These are phyloP conservation scores for Hyperoplus lanceolatus DNA, from an alignment of 2,797 vertebrate genomes.

Conservation along the genomic window DNA sequence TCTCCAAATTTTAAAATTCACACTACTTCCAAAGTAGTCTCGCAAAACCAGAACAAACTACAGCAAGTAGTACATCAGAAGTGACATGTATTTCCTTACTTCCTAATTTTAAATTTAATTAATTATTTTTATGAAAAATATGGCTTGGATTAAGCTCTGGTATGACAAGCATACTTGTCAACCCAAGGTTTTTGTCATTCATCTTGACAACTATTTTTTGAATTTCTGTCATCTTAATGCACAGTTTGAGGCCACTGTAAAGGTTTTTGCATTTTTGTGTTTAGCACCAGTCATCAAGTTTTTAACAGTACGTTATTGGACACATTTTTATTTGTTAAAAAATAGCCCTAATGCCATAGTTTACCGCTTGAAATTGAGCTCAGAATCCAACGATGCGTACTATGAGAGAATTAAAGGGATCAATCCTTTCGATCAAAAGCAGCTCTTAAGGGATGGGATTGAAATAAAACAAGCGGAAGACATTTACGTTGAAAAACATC, in stretches of 20 bases:
- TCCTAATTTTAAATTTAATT: background rate
- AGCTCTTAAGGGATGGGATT: background rate
- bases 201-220: background rate
- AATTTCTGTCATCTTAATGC: background rate
- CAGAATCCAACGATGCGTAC: background rate
- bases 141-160: background rate
- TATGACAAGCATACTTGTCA: slow-evolving; percentile 2
- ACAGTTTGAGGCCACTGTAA: background rate
- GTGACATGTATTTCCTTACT: too few species aligned
- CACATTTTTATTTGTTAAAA: background rate
- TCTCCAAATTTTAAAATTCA: background rate
- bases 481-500: slow-evolving; percentile 95
- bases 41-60: too few species aligned
- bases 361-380: background rate
- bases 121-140: background rate
- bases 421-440: background rate
- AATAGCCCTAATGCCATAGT: background rate
- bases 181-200: background rate
- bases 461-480: slow-evolving; percentile 77
- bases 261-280: background rate
- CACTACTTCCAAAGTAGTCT: background rate
- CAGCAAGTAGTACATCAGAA: too few species aligned
- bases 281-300: background rate
- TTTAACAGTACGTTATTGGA: background rate
- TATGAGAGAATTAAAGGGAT: background rate